phyloP scores from a whole-genome alignment of 2,797 vertebrate genomes.

The Sebastes baramenuke region DNA sequence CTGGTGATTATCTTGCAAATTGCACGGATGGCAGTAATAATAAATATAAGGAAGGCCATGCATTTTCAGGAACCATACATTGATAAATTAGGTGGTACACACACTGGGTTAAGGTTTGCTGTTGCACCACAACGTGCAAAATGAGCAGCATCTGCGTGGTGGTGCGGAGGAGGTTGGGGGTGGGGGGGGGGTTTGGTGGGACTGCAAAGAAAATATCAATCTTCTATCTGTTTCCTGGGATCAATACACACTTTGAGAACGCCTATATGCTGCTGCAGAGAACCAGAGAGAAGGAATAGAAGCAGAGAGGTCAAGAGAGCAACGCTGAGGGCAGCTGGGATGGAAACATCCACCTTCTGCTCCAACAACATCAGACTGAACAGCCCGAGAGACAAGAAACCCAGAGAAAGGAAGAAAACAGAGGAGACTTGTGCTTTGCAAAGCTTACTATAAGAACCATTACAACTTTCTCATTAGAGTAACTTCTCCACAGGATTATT shows the following conservation, averaged over 20 bases:
- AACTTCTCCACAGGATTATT: neutral
- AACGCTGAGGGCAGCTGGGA: conserved; percentile 20
- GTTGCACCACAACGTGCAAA: conserved; percentile 3
- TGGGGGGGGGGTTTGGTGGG: neutral
- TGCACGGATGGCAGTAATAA: conserved; percentile 28
- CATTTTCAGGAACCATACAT: conserved; percentile 6
- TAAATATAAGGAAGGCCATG: neutral
- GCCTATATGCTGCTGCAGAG: neutral
- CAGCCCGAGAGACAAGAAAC: neutral
- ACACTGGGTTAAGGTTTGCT: neutral
- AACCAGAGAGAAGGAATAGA: neutral
- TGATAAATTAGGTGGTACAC: neutral
- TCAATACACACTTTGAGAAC: conserved; percentile 54
- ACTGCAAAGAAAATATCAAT: conserved; percentile 46
- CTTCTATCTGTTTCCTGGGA: conserved; percentile 46
- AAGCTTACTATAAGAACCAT: neutral
- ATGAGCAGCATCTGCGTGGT: conserved; percentile 19
- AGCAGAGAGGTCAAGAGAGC: conserved; percentile 39
- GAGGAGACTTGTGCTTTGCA: neutral
- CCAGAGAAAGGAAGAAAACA: neutral
- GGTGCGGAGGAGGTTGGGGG: neutral
- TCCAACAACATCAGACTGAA: neutral
- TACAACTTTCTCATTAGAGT: neutral
- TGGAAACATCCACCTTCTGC: conserved; percentile 32
- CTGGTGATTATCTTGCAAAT: conserved; percentile 1